Base-by-base conservation (phyloP, 2,888 invertebrate species). In the Nephrotoma guestfalica region DNA sequence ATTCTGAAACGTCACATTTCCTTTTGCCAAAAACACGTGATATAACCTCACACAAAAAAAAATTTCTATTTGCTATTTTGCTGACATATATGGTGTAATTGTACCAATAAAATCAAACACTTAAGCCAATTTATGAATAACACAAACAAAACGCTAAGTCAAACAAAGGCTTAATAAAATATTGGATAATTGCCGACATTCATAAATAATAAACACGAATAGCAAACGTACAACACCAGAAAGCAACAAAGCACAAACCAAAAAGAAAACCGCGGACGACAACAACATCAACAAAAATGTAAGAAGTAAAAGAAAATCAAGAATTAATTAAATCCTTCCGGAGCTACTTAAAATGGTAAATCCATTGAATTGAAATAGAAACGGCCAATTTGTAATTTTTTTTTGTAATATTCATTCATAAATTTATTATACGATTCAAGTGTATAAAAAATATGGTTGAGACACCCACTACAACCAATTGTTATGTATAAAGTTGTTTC, bases 401-500 rank as follows among this genome's bases (percentile, higher is more conserved):
- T 30, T 71, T 71, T 30, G 18, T 71, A 51, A 51, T 6, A 30
- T 71, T 71, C 71, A 71, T 71, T 71, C 71, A 71, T 71, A 71
- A 71, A 18, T 30, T 30, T 51, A 51, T 51, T 51, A 15, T 51
- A 51, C 30, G 71, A 71, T 18, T 71, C 30, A 30, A 71, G 71
- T 71, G 71, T 71, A n/a, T 6, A 57, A 5, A 57, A n/a, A 57
- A 57, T 15, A 15, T 57, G 15, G 51, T 15, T 30, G 71, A 71
- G 71, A 71, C 71, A 71, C 71, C 71, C 71, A 71, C 71, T 30
- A 71, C 71, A 71, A 9, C 71, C 30, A 71, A 71, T 71, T 71
- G 47, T 9, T 13, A 40, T 41, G 41, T 84, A n/a, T 43, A 86
- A 13, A 86, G 41, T 86, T 86, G 83, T 86, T 86, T 83, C 2